Base-by-base conservation (phyloP, 37 sponge, comb jelly and placozoan genomes). In the Lycopodina hypogea region DNA sequence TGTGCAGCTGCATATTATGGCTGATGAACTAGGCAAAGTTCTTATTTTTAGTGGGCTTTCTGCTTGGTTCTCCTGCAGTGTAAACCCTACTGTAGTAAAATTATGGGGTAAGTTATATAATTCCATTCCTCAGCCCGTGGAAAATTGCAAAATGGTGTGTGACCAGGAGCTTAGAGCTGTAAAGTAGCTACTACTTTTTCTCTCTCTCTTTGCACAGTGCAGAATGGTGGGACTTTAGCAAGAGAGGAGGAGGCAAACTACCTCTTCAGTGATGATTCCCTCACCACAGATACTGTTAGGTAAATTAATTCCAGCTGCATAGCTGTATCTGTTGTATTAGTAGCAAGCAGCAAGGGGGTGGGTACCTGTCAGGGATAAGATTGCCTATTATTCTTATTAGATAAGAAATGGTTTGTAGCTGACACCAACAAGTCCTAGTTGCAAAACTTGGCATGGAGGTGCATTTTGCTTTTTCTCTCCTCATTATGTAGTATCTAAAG, bases 51-150 rank as follows among this genome's bases (percentile, higher is more conserved):
- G 60, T 68, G 85, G 85, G 0, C 69, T 67, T 22, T 65, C 90
- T 28, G 90, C 85, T 14, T 89, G 90, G 90, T 89, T 89, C 69
- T 89, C 90, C 2, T 60, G 79, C 60, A 79, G 80, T 68, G 77
- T 84, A 28, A 32, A 29, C 19, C 55, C 64, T 17, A 29, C 40
- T 12, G 24, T 58, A 22, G 29, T 45, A 23, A 53, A 75, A 38
- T 23, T 28, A 61, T 85, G 90, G 86, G 60, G 90, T 90, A 80
- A 59, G 76, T 42, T 22, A 11, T 7, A 30, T 67, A 7, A 3
- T 7, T 30, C 6, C n/a, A n/a, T n/a, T n/a, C n/a, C n/a, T n/a
- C n/a, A n/a, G n/a, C 7, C 8, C 29, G 37, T 3, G 36, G 3
- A 67, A 3, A 15, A 32, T 7, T 11, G 3, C 3, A 3, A 3